phyloP scores from a whole-genome alignment of 2,113 vertebrate species.

The Corapipo altera region DNA sequence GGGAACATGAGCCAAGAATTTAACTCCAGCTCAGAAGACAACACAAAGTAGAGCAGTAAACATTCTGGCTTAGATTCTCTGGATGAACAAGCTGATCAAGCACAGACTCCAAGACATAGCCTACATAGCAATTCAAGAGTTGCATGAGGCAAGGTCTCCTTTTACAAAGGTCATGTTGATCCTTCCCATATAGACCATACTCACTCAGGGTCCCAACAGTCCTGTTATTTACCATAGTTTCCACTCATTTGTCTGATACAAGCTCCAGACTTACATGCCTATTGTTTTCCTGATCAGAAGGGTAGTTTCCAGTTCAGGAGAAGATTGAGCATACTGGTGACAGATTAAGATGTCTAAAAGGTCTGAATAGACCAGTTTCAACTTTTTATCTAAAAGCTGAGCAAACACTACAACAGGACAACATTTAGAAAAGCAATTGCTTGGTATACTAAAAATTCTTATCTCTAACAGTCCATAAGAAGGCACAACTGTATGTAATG shows the following conservation, averaged over 20 bases:
- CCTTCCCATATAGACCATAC: background rate
- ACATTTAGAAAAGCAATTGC: background rate
- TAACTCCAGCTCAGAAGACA: background rate
- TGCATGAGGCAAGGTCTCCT: background rate
- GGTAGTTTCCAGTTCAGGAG: background rate
- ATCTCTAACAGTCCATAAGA: background rate
- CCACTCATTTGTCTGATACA: background rate
- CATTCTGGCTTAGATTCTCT: background rate
- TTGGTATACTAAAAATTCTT: background rate
- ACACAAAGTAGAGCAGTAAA: background rate
- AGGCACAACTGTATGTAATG: background rate
- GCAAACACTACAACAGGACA: background rate
- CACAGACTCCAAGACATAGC: background rate
- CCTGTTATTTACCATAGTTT: background rate
- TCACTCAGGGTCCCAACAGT: background rate
- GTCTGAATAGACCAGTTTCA: background rate
- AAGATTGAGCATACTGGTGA: background rate
- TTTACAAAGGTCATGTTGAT: background rate
- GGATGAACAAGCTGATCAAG: background rate
- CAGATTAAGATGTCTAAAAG: background rate
- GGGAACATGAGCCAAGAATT: background rate
- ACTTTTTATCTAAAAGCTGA: background rate
- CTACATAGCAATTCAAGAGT: accelerated
- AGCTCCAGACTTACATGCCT: background rate
- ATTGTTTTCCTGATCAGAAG: background rate